These are phyloP conservation scores for Eulemur coronatus DNA, from an alignment of 2,797 vertebrate genomes.

Conservation along the genomic window DNA sequence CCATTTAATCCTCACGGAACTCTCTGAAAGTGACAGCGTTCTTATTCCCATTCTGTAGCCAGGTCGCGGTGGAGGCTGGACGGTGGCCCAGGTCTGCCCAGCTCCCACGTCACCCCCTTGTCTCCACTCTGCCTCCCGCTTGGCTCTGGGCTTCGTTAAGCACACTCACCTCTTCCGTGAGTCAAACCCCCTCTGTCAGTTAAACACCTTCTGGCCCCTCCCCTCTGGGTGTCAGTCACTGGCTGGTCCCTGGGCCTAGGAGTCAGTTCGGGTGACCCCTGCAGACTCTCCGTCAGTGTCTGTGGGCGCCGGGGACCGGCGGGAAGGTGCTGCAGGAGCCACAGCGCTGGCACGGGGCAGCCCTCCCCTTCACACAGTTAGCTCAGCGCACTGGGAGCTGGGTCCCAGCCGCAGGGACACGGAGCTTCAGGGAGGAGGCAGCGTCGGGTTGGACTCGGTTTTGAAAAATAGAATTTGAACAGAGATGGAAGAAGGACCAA, in stretches of 20 bases:
- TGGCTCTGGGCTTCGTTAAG: not conserved
- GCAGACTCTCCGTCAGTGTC: accelerated
- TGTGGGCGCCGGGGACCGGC: accelerated
- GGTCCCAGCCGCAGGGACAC: not conserved
- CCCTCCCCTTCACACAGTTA: not conserved
- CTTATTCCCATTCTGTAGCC: not conserved
- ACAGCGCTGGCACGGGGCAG: accelerated
- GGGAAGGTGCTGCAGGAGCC: not conserved
- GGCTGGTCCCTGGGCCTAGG: accelerated
- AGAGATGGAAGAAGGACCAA: not conserved
- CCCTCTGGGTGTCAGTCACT: accelerated
- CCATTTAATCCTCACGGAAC: not conserved
- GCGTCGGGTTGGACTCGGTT: accelerated
- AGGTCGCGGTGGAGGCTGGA: not conserved
- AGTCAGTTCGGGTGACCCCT: too few species aligned
- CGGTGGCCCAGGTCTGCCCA: not conserved
- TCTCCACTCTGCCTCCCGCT: accelerated
- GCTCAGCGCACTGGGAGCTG: accelerated
- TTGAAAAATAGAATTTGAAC: not conserved
- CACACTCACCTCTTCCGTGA: not conserved
- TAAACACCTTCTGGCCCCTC: accelerated
- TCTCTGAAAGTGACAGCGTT: not conserved
- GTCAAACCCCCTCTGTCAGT: not conserved
- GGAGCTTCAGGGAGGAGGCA: not conserved
- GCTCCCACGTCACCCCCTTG: not conserved